Evolutionary conservation across 2,888 invertebrate genomes (phyloP), one percentile per base, ranked within the genome.

Genomic region (Agonum fuliginosum): DNA sequence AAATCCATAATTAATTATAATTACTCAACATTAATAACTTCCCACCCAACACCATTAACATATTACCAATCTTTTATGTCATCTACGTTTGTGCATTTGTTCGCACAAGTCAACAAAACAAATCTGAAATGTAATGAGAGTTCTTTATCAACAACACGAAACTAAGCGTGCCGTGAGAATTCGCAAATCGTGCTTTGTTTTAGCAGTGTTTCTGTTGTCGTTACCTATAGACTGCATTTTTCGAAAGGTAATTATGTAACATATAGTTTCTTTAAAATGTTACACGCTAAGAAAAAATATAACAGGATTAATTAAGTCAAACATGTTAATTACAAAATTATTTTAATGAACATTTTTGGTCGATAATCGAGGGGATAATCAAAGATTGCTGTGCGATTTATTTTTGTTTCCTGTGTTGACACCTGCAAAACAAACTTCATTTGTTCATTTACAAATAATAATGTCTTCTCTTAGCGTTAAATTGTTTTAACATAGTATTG

Each of bases 221-320:
- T 62, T 62, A 67, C 37, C 41, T 41, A 67, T 67, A 27, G 30
- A 51, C 27, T 71, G 71, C 71, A 71, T 71, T 71, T 71, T 71
- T 71, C 71, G 48, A 51, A 71, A 48, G 51, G 48, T 24, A 3
- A 8, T 71, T 71, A 27, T 19, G 71, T 27, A 71, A 71, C 5
- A n/a, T n/a, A n/a, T n/a, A n/a, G n/a, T n/a, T n/a, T n/a, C n/a
- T n/a, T n/a, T n/a, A n/a, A n/a, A n/a, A n/a, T n/a, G n/a, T n/a
- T n/a, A n/a, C n/a, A n/a, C n/a, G n/a, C n/a, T n/a, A n/a, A n/a
- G n/a, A n/a, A n/a, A n/a, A n/a, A n/a, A n/a, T n/a, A n/a, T n/a
- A n/a, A n/a, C n/a, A n/a, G n/a, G n/a, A n/a, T n/a, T n/a, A n/a
- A n/a, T n/a, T n/a, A n/a, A n/a, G n/a, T n/a, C n/a, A n/a, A n/a